These are phyloP conservation scores for Marronus borbonicus DNA, from an alignment of 2,888 invertebrate species.

Conservation along the genomic window DNA sequence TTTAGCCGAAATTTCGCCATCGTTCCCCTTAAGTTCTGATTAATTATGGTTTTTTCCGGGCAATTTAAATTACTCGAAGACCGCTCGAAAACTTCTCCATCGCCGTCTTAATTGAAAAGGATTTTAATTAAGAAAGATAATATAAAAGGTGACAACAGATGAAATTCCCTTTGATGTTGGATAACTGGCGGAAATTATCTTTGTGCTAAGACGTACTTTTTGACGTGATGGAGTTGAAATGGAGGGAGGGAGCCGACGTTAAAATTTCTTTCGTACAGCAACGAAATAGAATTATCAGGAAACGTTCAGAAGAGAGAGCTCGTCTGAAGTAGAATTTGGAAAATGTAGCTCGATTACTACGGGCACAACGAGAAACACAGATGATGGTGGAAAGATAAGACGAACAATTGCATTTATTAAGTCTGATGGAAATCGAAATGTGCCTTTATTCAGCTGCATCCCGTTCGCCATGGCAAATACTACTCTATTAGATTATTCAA, in stretches of 20 bases:
- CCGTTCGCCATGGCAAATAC: constrained; percentile 22
- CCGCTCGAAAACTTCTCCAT: constrained; percentile 7
- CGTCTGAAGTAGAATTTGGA: not conserved
- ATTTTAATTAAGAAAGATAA: constrained; percentile 47
- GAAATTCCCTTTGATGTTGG: constrained; percentile 44
- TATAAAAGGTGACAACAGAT: constrained; percentile 43
- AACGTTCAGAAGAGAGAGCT: not conserved
- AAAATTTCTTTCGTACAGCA: not conserved
- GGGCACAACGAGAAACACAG: not conserved
- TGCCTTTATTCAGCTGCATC: constrained; percentile 36
- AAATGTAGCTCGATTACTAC: constrained; percentile 1
- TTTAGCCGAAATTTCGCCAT: constrained; percentile 4
- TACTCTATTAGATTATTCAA: constrained; percentile 43
- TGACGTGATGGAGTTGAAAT: not conserved
- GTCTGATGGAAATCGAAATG: constrained; percentile 41
- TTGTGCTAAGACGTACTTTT: constrained; percentile 35
- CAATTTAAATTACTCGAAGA: constrained; percentile 31
- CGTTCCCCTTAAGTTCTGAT: constrained; percentile 18
- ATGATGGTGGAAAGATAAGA: constrained; percentile 8
- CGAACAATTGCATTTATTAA: constrained; percentile 39
- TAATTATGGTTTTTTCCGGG: constrained; percentile 34
- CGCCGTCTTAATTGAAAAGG: constrained; percentile 40
- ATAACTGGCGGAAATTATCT: constrained; percentile 40
- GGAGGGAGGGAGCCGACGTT: not conserved
- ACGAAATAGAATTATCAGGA: constrained; percentile 37